Evolutionary conservation across 2,113 vertebrate genomes (phyloP).

Genomic region (Lophotis ruficrista): DNA sequence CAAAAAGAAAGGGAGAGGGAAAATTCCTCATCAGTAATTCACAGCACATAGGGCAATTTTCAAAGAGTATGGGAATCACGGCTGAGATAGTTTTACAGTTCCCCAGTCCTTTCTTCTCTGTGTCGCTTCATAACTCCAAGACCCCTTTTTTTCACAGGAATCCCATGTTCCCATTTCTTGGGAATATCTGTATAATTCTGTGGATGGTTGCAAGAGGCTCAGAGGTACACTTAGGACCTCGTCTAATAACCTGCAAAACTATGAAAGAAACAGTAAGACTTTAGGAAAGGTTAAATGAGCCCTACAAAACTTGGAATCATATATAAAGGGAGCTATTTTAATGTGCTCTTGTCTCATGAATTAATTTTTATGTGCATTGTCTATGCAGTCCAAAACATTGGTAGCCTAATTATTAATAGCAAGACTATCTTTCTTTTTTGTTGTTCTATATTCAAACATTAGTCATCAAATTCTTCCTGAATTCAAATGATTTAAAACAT

Average conservation of each 20-base stretch:
- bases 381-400: neutral
- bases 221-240: neutral
- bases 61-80: neutral
- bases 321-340: neutral
- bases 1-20: neutral
- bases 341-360: neutral
- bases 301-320: neutral
- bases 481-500: neutral
- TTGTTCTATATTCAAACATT: neutral
- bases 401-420: neutral
- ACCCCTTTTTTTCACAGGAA: neutral
- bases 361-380: neutral
- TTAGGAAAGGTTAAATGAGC: neutral
- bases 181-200: neutral
- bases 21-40: neutral
- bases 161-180: neutral
- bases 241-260: neutral
- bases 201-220: neutral
- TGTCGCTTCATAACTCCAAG: neutral
- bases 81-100: neutral
- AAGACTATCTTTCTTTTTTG: neutral
- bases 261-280: neutral
- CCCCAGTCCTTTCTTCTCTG: neutral
- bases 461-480: neutral
- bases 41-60: neutral